Percentiles rank a stretch among this genome's conserved stretches.
Evolutionary conservation across 2,797 vertebrate species (phyloP).

Genomic region (Orientallactaga sibirica): DNA sequence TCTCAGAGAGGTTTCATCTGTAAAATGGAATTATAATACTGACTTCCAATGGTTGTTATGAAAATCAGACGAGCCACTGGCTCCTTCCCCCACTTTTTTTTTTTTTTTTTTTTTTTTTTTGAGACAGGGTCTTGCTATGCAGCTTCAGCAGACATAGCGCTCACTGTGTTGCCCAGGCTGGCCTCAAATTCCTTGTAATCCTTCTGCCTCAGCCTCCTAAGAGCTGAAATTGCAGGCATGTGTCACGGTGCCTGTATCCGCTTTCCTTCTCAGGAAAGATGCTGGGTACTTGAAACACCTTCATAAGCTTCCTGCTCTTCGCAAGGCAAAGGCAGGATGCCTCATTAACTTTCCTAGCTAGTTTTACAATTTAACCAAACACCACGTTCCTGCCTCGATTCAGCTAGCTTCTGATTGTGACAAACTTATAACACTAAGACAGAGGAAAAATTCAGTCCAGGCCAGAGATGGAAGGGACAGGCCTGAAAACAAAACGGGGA

Average conservation of each 20-base stretch:
- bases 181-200: too few relatives aligned
- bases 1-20: background rate
- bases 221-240: background rate
- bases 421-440: slow-evolving; percentile 38
- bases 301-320: slow-evolving; percentile 75
- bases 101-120: background rate
- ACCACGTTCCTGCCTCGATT: slow-evolving; percentile 73
- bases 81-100: too few relatives aligned
- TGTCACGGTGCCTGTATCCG: background rate
- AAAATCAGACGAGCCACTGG: background rate
- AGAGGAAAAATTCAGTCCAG: background rate
- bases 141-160: too few relatives aligned
- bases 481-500: background rate
- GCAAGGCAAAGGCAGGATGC: slow-evolving; percentile 78
- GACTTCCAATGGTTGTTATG: background rate
- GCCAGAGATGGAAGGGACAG: background rate
- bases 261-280: background rate
- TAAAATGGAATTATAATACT: background rate
- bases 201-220: too few relatives aligned
- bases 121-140: too few relatives aligned
- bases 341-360: slow-evolving; percentile 84
- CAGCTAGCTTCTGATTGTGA: slow-evolving; percentile 61
- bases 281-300: slow-evolving; percentile 56
- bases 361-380: slow-evolving; percentile 86
- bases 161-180: too few relatives aligned